Base-by-base conservation (phyloP, 2,113 vertebrate species). In the Toxostoma redivivum region DNA sequence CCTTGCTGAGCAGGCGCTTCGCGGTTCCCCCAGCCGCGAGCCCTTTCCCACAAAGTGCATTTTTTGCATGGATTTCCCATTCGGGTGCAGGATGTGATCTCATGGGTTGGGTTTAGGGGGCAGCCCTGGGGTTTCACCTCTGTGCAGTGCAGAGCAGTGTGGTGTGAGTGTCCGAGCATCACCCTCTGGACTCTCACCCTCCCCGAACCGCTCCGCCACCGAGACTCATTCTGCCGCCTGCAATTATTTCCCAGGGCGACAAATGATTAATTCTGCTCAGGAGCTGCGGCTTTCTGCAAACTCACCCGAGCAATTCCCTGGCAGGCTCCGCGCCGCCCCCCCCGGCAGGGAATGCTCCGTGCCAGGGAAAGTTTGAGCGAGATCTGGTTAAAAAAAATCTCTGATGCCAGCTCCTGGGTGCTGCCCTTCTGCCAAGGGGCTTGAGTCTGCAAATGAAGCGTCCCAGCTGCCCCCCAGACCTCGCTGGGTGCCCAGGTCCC, bases 211-310 rank as follows among this genome's bases (percentile, higher is more conserved):
- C 65, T 0, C 53, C 0, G 6, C 24, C 10, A 24, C 40, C 40
- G 4, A 28, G 10, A 18, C 60, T 12, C 4, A 22, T 60, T 81
- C 82, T 4, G 19, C 47, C 0, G 11, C 77, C 56, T 6, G 37
- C 66, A 74, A 81, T 96, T 86, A 94, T 50, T 92, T 95, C 95
- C 89, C 91, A 57, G 77, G 84, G 86, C 2, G 56, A 70, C 72
- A 12, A 47, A 17, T 81, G 56, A 91, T 95, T 92, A 82, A 95
- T 95, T 95, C 91, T 13, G 58, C 89, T 94, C 93, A 40, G 91
- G 91, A 93, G 86, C 88, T 17, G 86, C 11, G 5, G 79, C 91
- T 96, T 90, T 81, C 93, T 95, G 94, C 93, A 95, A 82, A 90
- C 71, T 94, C 94, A 90, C 86, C 62, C 85, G 2, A 83, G 94